phyloP scores from a whole-genome alignment of 2,888 invertebrate species.

The Harpalus rubripes region DNA sequence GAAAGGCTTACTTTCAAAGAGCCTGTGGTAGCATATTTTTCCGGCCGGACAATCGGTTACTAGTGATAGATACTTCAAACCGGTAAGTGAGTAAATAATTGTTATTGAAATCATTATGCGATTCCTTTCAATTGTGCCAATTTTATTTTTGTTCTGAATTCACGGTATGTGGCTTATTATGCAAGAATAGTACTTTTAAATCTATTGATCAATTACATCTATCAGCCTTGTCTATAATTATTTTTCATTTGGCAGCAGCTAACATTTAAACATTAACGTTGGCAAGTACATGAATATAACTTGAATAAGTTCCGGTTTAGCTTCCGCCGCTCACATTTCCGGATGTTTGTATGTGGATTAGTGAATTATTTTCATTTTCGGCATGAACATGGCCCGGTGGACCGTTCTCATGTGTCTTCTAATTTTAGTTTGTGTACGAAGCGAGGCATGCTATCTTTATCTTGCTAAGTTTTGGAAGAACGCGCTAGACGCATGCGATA shows the following conservation, averaged over 20 bases:
- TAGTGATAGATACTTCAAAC: constrained; percentile 59
- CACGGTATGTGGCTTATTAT: constrained; percentile 55
- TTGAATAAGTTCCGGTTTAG: constrained; percentile 6
- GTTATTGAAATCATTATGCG: constrained; percentile 1
- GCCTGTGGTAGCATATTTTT: constrained; percentile 61
- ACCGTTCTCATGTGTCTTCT: constrained; percentile 69
- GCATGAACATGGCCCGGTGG: constrained; percentile 60
- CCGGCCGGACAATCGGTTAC: constrained; percentile 28
- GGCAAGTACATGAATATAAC: constrained; percentile 26
- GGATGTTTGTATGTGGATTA: constrained; percentile 2
- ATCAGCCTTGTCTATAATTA: constrained; percentile 49
- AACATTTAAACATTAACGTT: constrained; percentile 9
- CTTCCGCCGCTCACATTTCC: constrained; percentile 25
- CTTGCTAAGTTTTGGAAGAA: constrained; percentile 66
- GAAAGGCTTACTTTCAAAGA: constrained; percentile 63
- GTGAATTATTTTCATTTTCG: constrained; percentile 50
- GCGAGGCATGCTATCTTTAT: constrained; percentile 71
- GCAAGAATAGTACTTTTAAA: constrained; percentile 55
- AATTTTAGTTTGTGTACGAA: constrained; percentile 72
- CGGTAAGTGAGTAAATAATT: constrained; percentile 65
- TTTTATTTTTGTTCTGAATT: constrained; percentile 60
- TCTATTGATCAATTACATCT: constrained; percentile 46
- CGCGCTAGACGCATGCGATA: constrained; percentile 47
- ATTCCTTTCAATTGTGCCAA: constrained; percentile 55
- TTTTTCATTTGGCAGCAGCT: constrained; percentile 51